Base-by-base conservation (phyloP, 2,888 invertebrate genomes). In the Mythimna ferrago region DNA sequence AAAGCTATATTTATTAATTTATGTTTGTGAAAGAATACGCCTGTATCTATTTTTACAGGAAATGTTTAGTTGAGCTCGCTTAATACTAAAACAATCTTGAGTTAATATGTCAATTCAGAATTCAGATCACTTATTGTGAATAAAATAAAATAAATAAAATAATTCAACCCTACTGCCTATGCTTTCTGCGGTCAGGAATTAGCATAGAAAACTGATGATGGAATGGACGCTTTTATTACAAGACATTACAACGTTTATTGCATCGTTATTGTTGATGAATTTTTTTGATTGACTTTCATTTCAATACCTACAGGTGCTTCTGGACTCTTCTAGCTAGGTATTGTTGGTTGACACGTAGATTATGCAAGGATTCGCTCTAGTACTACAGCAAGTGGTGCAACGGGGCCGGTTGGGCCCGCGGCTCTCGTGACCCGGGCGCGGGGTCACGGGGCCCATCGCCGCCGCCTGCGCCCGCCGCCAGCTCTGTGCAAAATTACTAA, bases 401-500 rank as follows among this genome's bases (percentile, higher is more conserved):
- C 82, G 75, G 87, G 87, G 87, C 87, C 83, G 87, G 88, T 87
- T 81, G 85, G 85, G 89, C 80, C 83, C 11, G 75, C 58, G 80
- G 80, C 65, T 85, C 74, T 84, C 84, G 80, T 92, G 92, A 93
- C 93, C 83, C 60, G 60, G 54, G 78, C 91, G 85, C 88, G 85
- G 89, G 92, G 92, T 92, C 93, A 90, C 85, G 80, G 80, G 86
- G 87, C 85, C 85, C 81, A 77, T 83, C 84, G 83, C 83, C 83
- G 80, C 64, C 75, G 75, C 70, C 26, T 82, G 81, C 76, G 84
- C 82, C 80, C 88, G 90, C 82, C 81, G 77, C 73, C 91, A 93
- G 92, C 91, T 88, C 94, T 94, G 93, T 94, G 94, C 90, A 91
- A 92, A 95, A 95, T 95, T 84, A 92, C 89, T 95, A 95, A 96